phyloP scores from a whole-genome alignment of 2,797 vertebrate genomes.

The Ibycter americanus region DNA sequence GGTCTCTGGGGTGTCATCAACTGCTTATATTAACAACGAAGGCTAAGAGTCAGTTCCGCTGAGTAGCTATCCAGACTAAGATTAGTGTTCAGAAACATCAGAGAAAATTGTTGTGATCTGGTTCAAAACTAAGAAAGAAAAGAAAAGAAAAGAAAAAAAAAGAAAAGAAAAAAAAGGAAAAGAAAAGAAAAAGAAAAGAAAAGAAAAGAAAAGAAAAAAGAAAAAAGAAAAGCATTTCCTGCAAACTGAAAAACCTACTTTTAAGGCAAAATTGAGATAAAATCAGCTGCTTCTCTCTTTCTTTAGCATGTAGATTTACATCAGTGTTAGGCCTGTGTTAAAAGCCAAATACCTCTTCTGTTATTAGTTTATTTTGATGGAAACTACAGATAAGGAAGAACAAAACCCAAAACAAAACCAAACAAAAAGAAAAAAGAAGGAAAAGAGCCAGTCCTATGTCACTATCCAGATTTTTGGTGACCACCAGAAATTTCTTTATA shows the following conservation, averaged over 20 bases:
- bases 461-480: neutral
- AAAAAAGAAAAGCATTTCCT: neutral
- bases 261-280: neutral
- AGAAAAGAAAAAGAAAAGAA: too few species aligned
- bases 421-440: too few species aligned
- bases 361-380: neutral
- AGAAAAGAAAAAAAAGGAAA: rapidly evolving
- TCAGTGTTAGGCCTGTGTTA: neutral
- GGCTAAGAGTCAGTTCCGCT: neutral
- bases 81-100: neutral
- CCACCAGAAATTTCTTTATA: neutral
- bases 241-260: neutral
- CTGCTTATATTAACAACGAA: neutral
- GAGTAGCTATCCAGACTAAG: neutral
- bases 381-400: neutral
- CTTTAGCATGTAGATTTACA: neutral
- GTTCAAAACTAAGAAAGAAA: too few species aligned
- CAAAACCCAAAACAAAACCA: too few species aligned
- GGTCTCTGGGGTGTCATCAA: neutral
- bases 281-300: neutral
- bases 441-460: neutral
- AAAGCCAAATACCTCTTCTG: neutral
- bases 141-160: too few species aligned
- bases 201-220: rapidly evolving
- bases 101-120: neutral